Base-by-base conservation (phyloP, 2,888 invertebrate genomes). In the Nomada fabriciana region DNA sequence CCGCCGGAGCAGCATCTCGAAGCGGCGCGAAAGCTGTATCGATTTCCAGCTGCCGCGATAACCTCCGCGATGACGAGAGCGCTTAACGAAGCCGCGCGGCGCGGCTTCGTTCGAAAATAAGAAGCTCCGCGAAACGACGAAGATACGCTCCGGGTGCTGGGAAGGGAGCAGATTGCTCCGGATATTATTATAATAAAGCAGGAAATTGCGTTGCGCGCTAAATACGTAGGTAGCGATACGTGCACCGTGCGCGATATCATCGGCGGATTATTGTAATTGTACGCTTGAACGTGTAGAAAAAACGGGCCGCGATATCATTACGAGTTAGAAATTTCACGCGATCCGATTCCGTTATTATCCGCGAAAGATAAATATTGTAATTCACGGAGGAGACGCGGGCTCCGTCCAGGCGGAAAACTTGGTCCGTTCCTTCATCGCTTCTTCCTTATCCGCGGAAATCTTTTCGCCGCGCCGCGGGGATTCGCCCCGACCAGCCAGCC, bases 71-170 rank as follows among this genome's bases (percentile, higher is more conserved):
- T 43, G 13, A 11, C 36, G 65, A 68, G 75, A 23, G 11, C 64
- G 77, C 67, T 75, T 80, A 80, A 81, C 86, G 78, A 81, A 83
- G 13, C 20, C 67, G 64, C 69, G 86, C 84, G 87, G 76, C 76
- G 63, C 43, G n/a, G n/a, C n/a, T n/a, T n/a, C n/a, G 61, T 64
- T 82, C 71, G 77, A 72, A 86, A 80, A 81, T 79, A 81, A 85
- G 79, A 81, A 87, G 80, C 81, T 47, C 36, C 64, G 20, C 52
- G 71, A 68, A 53, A 70, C 52, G 43, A 13, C 20, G 57, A 55
- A 47, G 74, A 47, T 10, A 72, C 23, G 94, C 94, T 92, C 92
- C 94, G 92, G 95, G 95, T 95, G 94, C 94, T 80, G 87, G 88
- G 95, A 95, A 95, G 94, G 94, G 83, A 87, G 87, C 88, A 88